phyloP scores from a whole-genome alignment of 2,797 vertebrate species.

The Mastacembelus armatus region DNA sequence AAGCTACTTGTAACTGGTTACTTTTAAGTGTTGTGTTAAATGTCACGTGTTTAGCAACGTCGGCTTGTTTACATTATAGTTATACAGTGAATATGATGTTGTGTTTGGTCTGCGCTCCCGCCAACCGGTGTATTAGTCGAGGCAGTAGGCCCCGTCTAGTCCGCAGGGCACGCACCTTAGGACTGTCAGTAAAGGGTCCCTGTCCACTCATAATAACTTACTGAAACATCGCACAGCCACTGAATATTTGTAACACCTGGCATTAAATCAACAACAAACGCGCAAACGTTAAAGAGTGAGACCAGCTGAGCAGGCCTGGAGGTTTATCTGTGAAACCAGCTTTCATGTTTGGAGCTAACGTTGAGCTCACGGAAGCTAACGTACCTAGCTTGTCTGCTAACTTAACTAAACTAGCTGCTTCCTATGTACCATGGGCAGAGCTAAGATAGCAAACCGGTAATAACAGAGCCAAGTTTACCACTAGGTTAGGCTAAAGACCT shows the following conservation, averaged over 20 bases:
- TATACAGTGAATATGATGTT: not conserved
- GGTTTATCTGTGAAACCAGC: not conserved
- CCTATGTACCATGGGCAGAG: not conserved
- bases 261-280: rapidly evolving
- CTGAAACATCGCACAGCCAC: not conserved
- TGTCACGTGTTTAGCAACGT: not conserved
- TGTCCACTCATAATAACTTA: not conserved
- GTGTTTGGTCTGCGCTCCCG: slow-evolving; percentile 80
- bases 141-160: slow-evolving; percentile 51
- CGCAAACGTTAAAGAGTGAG: not conserved
- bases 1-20: too few species aligned
- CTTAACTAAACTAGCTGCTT: slow-evolving; percentile 8
- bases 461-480: not conserved
- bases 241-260: rapidly evolving
- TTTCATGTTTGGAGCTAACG: slow-evolving; percentile 23
- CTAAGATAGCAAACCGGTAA: not conserved
- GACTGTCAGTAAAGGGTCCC: slow-evolving; percentile 20
- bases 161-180: slow-evolving; percentile 1
- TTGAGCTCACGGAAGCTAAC: slow-evolving; percentile 16
- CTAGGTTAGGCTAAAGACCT: not conserved
- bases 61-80: not conserved
- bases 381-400: slow-evolving; percentile 46
- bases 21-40: too few species aligned
- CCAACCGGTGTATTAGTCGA: slow-evolving; percentile 69
- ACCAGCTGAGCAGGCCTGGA: not conserved